phyloP scores from a whole-genome alignment of 92 coral and sea anemone genomes.

The Umimayanthus chanpuru region DNA sequence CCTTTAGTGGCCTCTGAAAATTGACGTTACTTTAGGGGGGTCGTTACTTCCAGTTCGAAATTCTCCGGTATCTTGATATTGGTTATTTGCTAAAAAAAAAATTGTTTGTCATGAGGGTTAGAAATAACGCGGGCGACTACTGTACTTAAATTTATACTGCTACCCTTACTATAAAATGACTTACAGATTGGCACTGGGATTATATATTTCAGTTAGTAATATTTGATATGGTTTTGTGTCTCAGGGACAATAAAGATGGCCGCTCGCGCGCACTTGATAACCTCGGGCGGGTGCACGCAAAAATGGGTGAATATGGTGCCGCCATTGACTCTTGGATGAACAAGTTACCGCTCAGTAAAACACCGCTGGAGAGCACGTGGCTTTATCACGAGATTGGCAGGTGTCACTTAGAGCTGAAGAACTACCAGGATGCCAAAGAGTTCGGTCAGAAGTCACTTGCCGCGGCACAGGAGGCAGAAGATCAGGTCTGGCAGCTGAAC shows the following conservation, averaged over 20 bases:
- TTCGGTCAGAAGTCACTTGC: slow-evolving; percentile 96
- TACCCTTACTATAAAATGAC: background rate
- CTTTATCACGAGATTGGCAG: slow-evolving; percentile 95
- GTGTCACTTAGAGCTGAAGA: slow-evolving; percentile 93
- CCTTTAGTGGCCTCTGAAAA: no score
- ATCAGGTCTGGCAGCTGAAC: slow-evolving; percentile 96
- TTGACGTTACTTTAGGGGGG: no score
- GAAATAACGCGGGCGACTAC: no score
- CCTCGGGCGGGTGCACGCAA: slow-evolving; percentile 91
- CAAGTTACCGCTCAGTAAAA: slow-evolving; percentile 85
- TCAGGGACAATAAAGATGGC: slow-evolving; percentile 85
- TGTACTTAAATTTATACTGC: no score
- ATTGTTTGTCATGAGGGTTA: no score
- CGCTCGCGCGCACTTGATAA: slow-evolving; percentile 96
- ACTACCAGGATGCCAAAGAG: slow-evolving; percentile 95
- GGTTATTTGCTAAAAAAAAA: no score
- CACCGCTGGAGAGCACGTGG: slow-evolving; percentile 97
- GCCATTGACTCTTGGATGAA: slow-evolving; percentile 98
- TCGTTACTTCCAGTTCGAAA: no score
- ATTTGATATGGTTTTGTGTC: background rate
- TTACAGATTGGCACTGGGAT: no score
- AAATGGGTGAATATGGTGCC: slow-evolving; percentile 79
- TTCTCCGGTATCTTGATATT: no score
- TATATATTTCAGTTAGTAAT: no score
- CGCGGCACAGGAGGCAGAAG: slow-evolving; percentile 94